phyloP scores from a whole-genome alignment of 2,113 vertebrate genomes.

The Neogale vison region DNA sequence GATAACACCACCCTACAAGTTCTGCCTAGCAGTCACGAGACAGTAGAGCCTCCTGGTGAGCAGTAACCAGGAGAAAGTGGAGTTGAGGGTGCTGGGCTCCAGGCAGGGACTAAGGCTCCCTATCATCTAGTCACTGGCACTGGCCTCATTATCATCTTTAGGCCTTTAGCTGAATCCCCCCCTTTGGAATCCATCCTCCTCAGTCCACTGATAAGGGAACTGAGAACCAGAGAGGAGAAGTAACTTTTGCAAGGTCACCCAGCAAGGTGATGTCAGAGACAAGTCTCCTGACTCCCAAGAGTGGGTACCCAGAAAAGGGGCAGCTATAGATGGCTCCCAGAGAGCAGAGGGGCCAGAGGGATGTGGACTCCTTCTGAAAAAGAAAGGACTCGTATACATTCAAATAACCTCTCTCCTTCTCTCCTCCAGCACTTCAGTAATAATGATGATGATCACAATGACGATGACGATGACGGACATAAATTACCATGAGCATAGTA shows the following conservation, averaged over 20 bases:
- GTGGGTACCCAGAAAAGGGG: neutral
- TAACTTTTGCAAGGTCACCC: neutral
- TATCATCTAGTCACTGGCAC: too few relatives aligned
- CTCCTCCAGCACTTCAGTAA: neutral
- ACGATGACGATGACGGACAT: neutral
- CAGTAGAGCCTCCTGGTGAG: fast-evolving
- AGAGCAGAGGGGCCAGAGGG: neutral
- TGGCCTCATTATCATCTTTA: fast-evolving
- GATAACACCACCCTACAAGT: neutral
- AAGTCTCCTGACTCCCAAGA: neutral
- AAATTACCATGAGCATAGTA: neutral
- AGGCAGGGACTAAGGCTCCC: neutral
- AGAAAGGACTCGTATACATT: neutral
- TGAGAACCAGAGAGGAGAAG: neutral
- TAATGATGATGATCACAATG: neutral
- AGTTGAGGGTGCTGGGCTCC: neutral
- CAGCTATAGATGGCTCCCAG: neutral
- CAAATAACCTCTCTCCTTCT: neutral
- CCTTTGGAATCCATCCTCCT: neutral
- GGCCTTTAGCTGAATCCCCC: neutral
- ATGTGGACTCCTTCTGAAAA: neutral
- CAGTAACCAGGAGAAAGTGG: fast-evolving
- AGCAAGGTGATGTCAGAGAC: neutral
- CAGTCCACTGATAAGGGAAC: neutral
- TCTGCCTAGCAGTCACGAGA: neutral